A percentile compares a stretch with the other conserved stretches of the same genome.
These are phyloP conservation scores for Cardinalis cardinalis DNA, from an alignment of 2,113 vertebrate genomes.

Conservation along the genomic window DNA sequence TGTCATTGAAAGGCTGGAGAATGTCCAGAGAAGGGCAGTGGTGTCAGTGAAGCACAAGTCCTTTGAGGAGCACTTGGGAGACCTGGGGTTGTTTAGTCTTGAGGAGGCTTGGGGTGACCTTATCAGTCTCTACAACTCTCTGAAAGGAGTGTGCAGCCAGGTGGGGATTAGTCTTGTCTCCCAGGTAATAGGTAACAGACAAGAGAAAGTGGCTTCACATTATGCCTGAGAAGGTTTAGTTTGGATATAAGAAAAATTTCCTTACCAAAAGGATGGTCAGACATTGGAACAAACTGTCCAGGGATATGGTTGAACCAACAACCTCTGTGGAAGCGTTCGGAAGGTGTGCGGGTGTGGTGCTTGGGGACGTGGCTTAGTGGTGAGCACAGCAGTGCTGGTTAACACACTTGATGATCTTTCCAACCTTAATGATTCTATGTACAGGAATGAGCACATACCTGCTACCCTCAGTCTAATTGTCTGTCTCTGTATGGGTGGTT, in stretches of 20 bases:
- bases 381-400: background rate
- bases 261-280: background rate
- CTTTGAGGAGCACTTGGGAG: background rate
- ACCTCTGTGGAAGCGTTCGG: background rate
- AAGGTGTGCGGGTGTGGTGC: accelerated
- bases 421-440: background rate
- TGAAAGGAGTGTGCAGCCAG: background rate
- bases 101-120: background rate
- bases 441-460: background rate
- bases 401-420: background rate
- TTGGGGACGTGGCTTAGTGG: background rate
- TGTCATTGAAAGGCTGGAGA: background rate
- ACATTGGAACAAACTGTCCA: background rate
- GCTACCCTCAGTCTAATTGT: background rate
- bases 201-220: background rate
- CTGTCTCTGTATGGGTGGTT: background rate
- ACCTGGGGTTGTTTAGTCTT: background rate
- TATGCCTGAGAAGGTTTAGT: background rate
- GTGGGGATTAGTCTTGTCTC: background rate
- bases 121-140: background rate
- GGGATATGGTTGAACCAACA: background rate
- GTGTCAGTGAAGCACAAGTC: background rate
- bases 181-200: background rate
- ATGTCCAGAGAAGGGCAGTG: background rate
- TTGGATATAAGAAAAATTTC: background rate